Evolutionary conservation across 2,888 invertebrate species (phyloP).

Genomic region (Endotricha flammealis): DNA sequence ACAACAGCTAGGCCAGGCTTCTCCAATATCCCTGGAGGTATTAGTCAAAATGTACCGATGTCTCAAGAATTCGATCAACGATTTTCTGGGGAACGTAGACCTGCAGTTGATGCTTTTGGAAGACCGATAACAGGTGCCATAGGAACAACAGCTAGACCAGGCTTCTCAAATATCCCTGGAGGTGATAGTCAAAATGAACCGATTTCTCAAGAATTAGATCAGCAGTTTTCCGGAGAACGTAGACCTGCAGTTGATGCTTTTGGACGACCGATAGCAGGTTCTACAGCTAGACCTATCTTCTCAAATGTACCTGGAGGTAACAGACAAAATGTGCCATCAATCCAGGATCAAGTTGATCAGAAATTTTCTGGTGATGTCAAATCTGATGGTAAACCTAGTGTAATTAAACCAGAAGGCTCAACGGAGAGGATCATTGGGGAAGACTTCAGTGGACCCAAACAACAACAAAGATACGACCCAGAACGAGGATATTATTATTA

Average conservation of each 20-base stretch:
- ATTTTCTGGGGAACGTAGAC: conserved; percentile 1
- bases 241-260: conserved; percentile 12
- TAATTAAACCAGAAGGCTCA: too few relatives aligned
- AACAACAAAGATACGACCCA: conserved; percentile 47
- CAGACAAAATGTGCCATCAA: too few relatives aligned
- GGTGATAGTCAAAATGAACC: too few relatives aligned
- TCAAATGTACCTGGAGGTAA: neutral
- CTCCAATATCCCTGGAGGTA: too few relatives aligned
- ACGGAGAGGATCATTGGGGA: conserved; percentile 39
- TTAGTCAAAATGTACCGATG: too few relatives aligned
- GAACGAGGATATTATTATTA: conserved; percentile 57
- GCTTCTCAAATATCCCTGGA: neutral
- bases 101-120: conserved; percentile 14
- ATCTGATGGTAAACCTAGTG: too few relatives aligned
- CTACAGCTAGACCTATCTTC: neutral
- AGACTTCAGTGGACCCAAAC: conserved; percentile 58
- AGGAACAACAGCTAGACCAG: conserved; percentile 5
- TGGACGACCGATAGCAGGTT: conserved; percentile 13
- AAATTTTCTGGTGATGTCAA: conserved; percentile 2
- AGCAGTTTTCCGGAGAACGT: conserved; percentile 1
- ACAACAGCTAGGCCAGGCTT: neutral
- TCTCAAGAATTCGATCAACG: too few relatives aligned
- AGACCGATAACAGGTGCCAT: conserved; percentile 11
- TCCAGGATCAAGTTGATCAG: too few relatives aligned
- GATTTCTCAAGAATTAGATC: too few relatives aligned